phyloP scores from a whole-genome alignment of 2,113 vertebrate genomes.

The Poicephalus gulielmi region DNA sequence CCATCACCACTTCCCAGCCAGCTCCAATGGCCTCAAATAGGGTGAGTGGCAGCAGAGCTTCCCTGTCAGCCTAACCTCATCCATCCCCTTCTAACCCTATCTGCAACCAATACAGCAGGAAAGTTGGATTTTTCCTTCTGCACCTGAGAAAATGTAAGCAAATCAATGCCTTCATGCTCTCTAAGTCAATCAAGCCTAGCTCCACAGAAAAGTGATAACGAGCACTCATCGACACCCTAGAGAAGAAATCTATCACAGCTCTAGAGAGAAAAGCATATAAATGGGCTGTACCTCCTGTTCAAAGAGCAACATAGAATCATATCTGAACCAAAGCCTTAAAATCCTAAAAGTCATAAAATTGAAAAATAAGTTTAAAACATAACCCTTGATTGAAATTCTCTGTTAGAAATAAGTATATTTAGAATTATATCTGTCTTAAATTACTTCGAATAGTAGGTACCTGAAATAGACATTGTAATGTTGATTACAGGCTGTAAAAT shows the following conservation, averaged over 20 bases:
- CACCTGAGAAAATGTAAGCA: background rate
- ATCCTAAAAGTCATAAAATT: background rate
- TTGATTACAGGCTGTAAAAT: background rate
- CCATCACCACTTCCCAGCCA: fast-evolving
- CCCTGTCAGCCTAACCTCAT: background rate
- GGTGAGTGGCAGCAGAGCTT: fast-evolving
- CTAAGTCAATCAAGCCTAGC: background rate
- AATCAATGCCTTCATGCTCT: background rate
- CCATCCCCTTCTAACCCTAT: background rate
- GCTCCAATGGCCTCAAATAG: fast-evolving
- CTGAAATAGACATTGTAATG: background rate
- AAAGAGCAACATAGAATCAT: background rate
- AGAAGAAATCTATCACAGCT: background rate
- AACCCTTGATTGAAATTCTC: background rate
- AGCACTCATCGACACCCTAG: fast-evolving
- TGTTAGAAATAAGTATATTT: background rate
- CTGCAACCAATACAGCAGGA: background rate
- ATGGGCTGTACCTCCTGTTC: background rate
- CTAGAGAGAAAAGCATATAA: background rate
- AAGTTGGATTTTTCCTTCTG: background rate
- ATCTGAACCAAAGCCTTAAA: background rate
- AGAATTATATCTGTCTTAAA: background rate
- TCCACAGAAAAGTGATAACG: background rate
- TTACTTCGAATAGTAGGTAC: background rate
- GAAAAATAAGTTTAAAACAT: background rate